A percentile compares a stretch with the other conserved stretches of the same genome.
These are phyloP conservation scores for Clostera curtula DNA, from an alignment of 2,888 invertebrate genomes.

Conservation along the genomic window DNA sequence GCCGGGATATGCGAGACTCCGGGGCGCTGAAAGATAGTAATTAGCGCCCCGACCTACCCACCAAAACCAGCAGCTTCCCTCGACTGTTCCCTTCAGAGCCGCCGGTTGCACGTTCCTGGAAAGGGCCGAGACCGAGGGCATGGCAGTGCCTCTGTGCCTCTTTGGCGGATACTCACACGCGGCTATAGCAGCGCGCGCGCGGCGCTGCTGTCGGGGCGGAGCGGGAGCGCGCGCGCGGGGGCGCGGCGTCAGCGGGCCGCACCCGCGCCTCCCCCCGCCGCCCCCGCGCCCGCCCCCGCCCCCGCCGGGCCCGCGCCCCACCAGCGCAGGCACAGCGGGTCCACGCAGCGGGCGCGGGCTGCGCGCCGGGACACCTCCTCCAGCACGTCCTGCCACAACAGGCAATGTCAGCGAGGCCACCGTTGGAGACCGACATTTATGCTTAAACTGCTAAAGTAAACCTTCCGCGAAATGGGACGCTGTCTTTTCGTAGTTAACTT, in stretches of 20 bases:
- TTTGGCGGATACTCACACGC: too few species aligned
- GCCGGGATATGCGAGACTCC: too few species aligned
- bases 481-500: too few species aligned
- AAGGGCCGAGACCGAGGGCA: too few species aligned
- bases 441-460: background rate
- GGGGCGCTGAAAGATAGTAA: too few species aligned
- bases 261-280: conserved; percentile 39
- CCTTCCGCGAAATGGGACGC: background rate
- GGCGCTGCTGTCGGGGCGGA: conserved; percentile 28
- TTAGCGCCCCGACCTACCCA: too few species aligned
- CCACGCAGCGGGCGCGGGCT: conserved; percentile 90
- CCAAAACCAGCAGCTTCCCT: too few species aligned
- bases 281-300: conserved; percentile 68
- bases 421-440: background rate
- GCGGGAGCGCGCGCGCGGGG: conserved; percentile 21
- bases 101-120: too few species aligned
- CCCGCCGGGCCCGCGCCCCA: conserved; percentile 59
- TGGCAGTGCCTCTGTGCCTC: too few species aligned
- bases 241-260: conserved; percentile 42
- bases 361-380: conserved; percentile 93
- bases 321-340: conserved; percentile 92
- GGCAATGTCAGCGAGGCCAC: background rate
- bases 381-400: conserved; percentile 88
- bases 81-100: too few species aligned
- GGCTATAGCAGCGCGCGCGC: conserved; percentile 14